Conservation (phyloP, 2,797 vertebrate species). For the Brachyalestes nurse region DNA sequence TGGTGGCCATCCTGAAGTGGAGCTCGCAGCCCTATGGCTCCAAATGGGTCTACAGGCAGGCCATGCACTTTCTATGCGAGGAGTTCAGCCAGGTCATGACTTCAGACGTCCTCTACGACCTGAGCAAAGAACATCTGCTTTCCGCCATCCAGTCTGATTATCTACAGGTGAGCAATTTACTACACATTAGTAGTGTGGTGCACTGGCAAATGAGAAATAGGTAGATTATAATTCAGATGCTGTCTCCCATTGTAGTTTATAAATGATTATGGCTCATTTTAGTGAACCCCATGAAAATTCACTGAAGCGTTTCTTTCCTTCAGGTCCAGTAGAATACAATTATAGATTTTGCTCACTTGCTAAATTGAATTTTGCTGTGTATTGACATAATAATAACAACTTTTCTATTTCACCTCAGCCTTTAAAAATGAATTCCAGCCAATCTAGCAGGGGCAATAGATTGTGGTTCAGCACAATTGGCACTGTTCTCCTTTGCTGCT, state of each 20-base stretch:
- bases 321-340: background rate
- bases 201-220: background rate
- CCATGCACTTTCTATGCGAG: conserved; percentile 98
- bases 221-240: background rate
- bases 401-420: background rate
- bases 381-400: background rate
- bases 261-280: background rate
- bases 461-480: conserved; percentile 11
- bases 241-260: background rate
- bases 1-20: conserved; percentile 97
- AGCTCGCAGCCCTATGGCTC: conserved; percentile 98
- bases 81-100: conserved; percentile 97
- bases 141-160: conserved; percentile 97
- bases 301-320: background rate
- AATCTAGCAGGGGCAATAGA: background rate
- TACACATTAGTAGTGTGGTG: background rate
- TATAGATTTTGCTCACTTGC: background rate
- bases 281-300: background rate
- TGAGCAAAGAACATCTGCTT: conserved; percentile 95
- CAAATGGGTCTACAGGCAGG: conserved; percentile 97
- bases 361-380: conserved; percentile 19
- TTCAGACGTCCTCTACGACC: conserved; percentile 95
- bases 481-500: conserved; percentile 13
- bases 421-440: background rate
- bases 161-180: conserved; percentile 85